Evolutionary conservation across 1,140 invertebrate genomes (phyloP).

Genomic region (Ctenoplectra terminalis): DNA sequence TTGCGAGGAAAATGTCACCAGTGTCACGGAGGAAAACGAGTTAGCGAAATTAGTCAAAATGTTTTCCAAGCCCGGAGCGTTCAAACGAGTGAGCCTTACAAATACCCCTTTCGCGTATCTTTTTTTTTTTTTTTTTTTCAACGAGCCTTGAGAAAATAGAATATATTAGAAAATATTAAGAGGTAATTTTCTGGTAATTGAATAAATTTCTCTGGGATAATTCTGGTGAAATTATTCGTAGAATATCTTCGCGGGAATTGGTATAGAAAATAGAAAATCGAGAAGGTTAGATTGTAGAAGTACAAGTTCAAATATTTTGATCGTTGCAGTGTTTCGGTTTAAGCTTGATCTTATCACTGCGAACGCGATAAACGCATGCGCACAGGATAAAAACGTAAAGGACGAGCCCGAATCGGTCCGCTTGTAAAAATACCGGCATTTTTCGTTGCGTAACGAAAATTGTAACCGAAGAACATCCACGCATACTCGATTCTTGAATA

Average conservation of each 20-base stretch:
- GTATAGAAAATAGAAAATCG: not conserved
- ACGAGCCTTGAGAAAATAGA: not conserved
- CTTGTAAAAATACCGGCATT: conserved; percentile 10
- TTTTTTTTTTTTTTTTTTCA: too few species aligned
- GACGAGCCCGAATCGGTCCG: not conserved
- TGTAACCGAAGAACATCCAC: conserved; percentile 8
- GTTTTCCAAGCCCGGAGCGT: conserved; percentile 81
- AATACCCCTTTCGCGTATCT: too few species aligned
- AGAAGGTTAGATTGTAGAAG: not conserved
- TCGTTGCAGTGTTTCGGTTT: not conserved
- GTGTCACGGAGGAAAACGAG: conserved; percentile 68
- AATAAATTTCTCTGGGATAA: not conserved
- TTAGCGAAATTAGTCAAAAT: conserved; percentile 80
- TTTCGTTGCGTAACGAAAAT: conserved; percentile 33
- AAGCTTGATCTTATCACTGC: not conserved
- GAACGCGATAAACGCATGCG: not conserved
- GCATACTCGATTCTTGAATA: not conserved
- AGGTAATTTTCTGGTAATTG: not conserved
- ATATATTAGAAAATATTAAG: not conserved
- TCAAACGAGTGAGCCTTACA: conserved; percentile 74
- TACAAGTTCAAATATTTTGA: not conserved
- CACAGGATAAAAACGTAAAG: not conserved
- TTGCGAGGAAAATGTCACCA: conserved; percentile 57
- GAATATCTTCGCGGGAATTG: too few species aligned
- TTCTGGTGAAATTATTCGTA: not conserved